A percentile compares a stretch with the other conserved stretches of the same genome.
Evolutionary conservation across 2,797 vertebrate species (phyloP).

Genomic region (Gambusia yucatana): DNA sequence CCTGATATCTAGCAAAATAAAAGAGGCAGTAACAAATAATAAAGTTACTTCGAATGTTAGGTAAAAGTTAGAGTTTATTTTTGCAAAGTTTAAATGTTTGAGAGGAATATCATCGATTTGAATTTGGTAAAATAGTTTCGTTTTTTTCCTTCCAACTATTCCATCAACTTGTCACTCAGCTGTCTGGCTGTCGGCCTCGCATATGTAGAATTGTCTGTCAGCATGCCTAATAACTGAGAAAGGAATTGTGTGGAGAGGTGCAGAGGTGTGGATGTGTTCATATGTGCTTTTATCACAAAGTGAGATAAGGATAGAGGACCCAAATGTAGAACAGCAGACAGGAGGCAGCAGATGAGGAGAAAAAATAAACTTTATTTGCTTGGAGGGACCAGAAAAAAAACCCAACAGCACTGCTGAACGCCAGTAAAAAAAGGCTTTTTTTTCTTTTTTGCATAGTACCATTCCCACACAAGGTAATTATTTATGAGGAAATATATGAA

Average conservation of each 20-base stretch:
- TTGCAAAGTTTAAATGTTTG: neutral
- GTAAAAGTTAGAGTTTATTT: neutral
- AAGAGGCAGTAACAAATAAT: neutral
- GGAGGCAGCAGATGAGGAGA: neutral
- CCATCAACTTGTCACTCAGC: neutral
- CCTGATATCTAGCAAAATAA: neutral
- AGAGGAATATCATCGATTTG: neutral
- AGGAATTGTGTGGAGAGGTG: constrained; percentile 3
- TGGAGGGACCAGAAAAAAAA: neutral
- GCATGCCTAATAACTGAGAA: neutral
- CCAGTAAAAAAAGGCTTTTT: neutral
- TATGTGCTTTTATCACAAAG: neutral
- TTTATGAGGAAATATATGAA: neutral
- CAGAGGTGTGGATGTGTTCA: neutral
- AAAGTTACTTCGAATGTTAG: neutral
- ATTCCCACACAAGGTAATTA: neutral
- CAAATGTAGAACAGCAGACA: neutral
- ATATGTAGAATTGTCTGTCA: neutral
- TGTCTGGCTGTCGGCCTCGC: neutral
- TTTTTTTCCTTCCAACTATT: neutral
- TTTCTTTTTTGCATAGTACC: neutral
- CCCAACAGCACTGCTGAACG: neutral
- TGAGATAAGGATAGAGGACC: neutral
- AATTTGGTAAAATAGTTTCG: neutral
- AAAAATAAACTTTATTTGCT: neutral